Evolutionary conservation across 2,113 vertebrate genomes (phyloP).

Genomic region (Glaucidium brasilianum): DNA sequence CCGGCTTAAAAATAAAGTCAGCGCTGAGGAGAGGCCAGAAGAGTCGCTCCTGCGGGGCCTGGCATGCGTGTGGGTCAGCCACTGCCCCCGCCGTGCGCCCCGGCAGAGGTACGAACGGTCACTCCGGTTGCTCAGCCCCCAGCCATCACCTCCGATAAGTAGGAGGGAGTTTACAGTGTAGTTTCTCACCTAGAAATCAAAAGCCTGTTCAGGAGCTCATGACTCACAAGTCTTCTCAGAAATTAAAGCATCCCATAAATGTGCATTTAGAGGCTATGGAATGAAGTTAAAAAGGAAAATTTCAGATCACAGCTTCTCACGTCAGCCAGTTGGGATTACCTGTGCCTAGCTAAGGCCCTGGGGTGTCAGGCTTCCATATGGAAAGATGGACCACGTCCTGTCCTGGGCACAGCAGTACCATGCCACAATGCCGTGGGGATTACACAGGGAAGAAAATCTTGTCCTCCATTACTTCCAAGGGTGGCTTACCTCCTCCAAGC

Average conservation of each 20-base stretch:
- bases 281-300: not conserved
- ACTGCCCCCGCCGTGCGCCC: not conserved
- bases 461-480: not conserved
- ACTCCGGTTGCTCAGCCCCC: not conserved
- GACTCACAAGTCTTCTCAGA: not conserved
- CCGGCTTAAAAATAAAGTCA: not conserved
- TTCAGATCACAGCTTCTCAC: not conserved
- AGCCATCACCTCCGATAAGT: not conserved
- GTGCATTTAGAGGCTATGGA: not conserved
- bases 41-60: too few species aligned
- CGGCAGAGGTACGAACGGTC: too few species aligned
- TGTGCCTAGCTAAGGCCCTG: not conserved
- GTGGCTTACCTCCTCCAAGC: not conserved
- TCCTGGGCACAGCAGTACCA: not conserved
- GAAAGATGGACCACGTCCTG: not conserved
- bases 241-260: not conserved
- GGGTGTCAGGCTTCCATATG: accelerated
- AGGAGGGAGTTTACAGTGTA: accelerated
- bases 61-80: not conserved
- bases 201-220: not conserved
- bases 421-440: not conserved
- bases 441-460: not conserved
- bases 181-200: not conserved
- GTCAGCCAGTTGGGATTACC: not conserved
- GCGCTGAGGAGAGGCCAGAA: not conserved